These are phyloP conservation scores for Aegotheles bennettii DNA, from an alignment of 2,113 vertebrate genomes.

Conservation along the genomic window DNA sequence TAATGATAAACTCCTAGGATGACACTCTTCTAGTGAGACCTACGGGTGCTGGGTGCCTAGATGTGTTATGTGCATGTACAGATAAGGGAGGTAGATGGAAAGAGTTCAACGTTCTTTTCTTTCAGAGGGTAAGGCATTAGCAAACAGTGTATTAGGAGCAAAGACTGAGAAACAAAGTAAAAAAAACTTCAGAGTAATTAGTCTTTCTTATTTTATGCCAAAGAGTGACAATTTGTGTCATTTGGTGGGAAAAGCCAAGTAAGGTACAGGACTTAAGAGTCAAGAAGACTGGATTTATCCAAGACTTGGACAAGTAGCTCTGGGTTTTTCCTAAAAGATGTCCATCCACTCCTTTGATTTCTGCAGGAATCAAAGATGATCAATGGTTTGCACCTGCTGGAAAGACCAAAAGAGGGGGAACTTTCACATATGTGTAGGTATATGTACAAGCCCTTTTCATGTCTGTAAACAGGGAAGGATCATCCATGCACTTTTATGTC, in stretches of 20 bases:
- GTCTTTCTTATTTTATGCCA: not conserved
- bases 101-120: not conserved
- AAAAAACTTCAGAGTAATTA: not conserved
- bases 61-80: rapidly evolving
- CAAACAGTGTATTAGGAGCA: not conserved
- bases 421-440: not conserved
- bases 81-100: not conserved
- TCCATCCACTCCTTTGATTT: not conserved
- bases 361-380: not conserved
- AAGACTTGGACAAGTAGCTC: not conserved
- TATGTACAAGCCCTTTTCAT: not conserved
- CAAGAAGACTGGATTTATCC: not conserved
- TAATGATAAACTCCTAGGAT: not conserved
- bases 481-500: not conserved
- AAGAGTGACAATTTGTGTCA: not conserved
- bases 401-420: not conserved
- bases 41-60: rapidly evolving
- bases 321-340: not conserved
- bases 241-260: not conserved
- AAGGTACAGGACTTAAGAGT: not conserved
- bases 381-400: not conserved
- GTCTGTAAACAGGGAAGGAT: not conserved
- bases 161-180: not conserved
- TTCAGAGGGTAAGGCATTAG: not conserved
- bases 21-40: not conserved